A percentile compares a stretch with the other conserved stretches of the same genome.
Evolutionary conservation across 2,797 vertebrate genomes (phyloP).

Genomic region (Anableps anableps): DNA sequence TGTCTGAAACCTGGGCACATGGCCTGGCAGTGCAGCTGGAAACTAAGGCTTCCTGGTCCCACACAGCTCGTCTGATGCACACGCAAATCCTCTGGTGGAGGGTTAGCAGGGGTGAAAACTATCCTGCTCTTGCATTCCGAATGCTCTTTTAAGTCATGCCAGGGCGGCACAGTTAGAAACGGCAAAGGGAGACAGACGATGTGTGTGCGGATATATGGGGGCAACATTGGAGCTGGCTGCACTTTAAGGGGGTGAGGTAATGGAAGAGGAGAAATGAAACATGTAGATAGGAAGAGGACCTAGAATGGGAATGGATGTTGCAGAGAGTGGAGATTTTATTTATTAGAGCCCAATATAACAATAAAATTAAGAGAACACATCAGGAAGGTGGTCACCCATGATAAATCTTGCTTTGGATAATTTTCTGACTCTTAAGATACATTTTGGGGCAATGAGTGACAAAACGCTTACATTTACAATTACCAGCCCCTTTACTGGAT

Average conservation of each 20-base stretch:
- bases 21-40: constrained; percentile 66
- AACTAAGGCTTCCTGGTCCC: constrained; percentile 63
- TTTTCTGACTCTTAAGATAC: neutral
- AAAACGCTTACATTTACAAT: neutral
- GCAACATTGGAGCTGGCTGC: constrained; percentile 48
- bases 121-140: constrained; percentile 65
- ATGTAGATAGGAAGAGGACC: constrained; percentile 12
- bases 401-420: neutral
- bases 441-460: neutral
- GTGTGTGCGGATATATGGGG: constrained; percentile 26
- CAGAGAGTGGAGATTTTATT: constrained; percentile 6
- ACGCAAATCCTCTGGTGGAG: constrained; percentile 54
- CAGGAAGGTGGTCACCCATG: neutral
- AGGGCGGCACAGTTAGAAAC: constrained; percentile 51
- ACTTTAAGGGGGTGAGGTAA: constrained; percentile 64
- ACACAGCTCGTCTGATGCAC: constrained; percentile 65
- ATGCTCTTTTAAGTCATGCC: constrained; percentile 67
- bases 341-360: constrained; percentile 17
- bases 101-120: constrained; percentile 67
- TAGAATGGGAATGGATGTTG: constrained; percentile 43
- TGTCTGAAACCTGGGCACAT: constrained; percentile 54
- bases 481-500: neutral
- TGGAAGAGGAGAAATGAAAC: constrained; percentile 53
- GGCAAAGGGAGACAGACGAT: constrained; percentile 37
- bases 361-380: constrained; percentile 5